phyloP scores from a whole-genome alignment of 35 echinoderm and acorn worm genomes.

The Diadema setosum region DNA sequence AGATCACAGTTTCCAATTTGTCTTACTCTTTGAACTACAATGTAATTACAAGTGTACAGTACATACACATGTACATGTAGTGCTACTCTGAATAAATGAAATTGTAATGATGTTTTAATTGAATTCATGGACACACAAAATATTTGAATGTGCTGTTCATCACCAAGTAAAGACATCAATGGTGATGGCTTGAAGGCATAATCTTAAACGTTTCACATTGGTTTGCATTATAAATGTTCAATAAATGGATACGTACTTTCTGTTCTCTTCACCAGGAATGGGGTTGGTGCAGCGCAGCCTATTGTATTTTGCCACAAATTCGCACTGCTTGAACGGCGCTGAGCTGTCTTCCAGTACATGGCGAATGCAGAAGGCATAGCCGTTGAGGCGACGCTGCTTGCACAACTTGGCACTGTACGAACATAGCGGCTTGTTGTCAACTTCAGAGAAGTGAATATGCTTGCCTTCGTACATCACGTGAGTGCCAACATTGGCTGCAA shows the following conservation, averaged over 20 bases:
- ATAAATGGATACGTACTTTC: slow-evolving; percentile 64
- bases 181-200: no score
- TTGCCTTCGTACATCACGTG: slow-evolving; percentile 99
- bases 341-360: slow-evolving; percentile 97
- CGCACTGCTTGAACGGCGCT: slow-evolving; percentile 93
- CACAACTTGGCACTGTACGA: slow-evolving; percentile 96
- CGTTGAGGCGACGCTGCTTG: slow-evolving; percentile 89
- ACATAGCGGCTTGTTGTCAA: slow-evolving; percentile 94
- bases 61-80: no score
- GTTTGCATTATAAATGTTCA: background rate
- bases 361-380: slow-evolving; percentile 98
- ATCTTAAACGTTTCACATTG: no score
- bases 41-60: no score
- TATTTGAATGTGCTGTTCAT: no score
- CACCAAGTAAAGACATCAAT: no score
- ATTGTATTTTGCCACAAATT: slow-evolving; percentile 97
- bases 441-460: slow-evolving; percentile 98
- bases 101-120: no score
- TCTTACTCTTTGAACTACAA: no score
- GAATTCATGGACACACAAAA: no score
- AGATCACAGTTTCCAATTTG: no score
- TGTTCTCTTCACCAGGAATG: slow-evolving; percentile 74
- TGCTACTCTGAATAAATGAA: no score
- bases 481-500: slow-evolving; percentile 74
- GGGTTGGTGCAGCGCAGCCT: slow-evolving; percentile 91